A percentile compares a stretch with the other conserved stretches of the same genome.
Evolutionary conservation across 2,797 vertebrate species (phyloP).

Genomic region (Urocyon cinereoargenteus): DNA sequence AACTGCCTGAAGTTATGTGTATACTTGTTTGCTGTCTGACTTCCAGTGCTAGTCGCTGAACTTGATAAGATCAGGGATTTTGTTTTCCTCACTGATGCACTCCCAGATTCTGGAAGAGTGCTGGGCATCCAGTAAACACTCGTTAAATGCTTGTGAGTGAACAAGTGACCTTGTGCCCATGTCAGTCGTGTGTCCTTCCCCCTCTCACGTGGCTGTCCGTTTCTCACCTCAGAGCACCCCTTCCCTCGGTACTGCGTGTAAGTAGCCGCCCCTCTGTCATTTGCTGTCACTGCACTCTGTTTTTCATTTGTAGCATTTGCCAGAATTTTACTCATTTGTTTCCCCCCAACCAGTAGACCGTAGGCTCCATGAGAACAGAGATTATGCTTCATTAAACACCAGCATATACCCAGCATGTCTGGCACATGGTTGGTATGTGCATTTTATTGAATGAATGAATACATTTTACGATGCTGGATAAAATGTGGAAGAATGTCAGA

Average conservation of each 20-base stretch:
- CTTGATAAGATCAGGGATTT: background rate
- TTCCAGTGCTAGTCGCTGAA: background rate
- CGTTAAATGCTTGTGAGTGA: background rate
- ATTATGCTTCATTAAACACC: background rate
- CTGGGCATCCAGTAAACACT: background rate
- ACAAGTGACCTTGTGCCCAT: background rate
- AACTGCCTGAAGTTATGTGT: background rate
- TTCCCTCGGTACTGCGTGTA: background rate
- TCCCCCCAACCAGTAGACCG: background rate
- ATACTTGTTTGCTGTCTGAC: background rate
- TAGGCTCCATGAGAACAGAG: background rate
- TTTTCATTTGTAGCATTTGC: background rate
- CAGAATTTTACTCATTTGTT: background rate
- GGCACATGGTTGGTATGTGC: background rate
- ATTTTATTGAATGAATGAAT: background rate
- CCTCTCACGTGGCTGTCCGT: background rate
- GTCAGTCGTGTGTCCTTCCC: background rate
- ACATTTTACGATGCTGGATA: background rate
- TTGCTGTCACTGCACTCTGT: background rate
- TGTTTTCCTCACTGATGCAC: background rate
- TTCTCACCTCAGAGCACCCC: background rate
- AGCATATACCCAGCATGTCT: background rate
- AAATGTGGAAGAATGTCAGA: background rate
- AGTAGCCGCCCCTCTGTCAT: fast-evolving
- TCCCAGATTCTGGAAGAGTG: background rate